Conservation (phyloP, 2,888 invertebrate genomes). For the Pyrrhia umbra region DNA sequence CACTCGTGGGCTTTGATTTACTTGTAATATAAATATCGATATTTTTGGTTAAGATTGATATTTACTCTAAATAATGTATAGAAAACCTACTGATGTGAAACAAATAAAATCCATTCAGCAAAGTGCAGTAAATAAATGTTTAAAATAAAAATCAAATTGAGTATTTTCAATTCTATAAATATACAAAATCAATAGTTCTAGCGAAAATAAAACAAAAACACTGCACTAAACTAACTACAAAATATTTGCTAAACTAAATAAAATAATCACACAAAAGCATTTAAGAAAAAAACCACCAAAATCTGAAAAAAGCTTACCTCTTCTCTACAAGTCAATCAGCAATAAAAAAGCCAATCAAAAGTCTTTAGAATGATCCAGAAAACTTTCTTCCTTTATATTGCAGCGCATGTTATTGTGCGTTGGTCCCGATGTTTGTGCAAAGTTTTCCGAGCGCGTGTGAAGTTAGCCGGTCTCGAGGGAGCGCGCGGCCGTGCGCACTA, state of each 20-base stretch:
- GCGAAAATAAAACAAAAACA: too few relatives aligned
- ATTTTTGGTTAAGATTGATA: too few relatives aligned
- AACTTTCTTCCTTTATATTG: slow-evolving; percentile 36
- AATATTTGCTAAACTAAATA: not conserved
- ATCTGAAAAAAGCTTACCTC: slow-evolving; percentile 44
- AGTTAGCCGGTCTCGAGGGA: slow-evolving; percentile 76
- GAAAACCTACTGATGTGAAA: too few relatives aligned
- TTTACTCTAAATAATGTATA: too few relatives aligned
- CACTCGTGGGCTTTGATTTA: too few relatives aligned
- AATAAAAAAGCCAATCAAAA: slow-evolving; percentile 53
- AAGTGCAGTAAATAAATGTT: too few relatives aligned
- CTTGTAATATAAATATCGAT: too few relatives aligned
- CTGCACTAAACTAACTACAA: too few relatives aligned
- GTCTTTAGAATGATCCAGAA: slow-evolving; percentile 43
- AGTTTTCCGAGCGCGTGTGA: slow-evolving; percentile 72
- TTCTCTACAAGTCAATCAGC: slow-evolving; percentile 44
- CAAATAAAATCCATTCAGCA: too few relatives aligned
- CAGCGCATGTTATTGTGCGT: slow-evolving; percentile 41
- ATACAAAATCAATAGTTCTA: too few relatives aligned
- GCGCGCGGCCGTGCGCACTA: slow-evolving; percentile 75
- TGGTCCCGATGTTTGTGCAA: slow-evolving; percentile 55
- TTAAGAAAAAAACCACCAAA: not conserved
- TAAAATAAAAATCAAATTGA: too few relatives aligned
- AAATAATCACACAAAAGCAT: not conserved
- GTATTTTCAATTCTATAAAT: too few relatives aligned